A percentile compares a stretch with the other conserved stretches of the same genome.
phyloP scores from a whole-genome alignment of 2,888 invertebrate species.

The Meta bourneti region DNA sequence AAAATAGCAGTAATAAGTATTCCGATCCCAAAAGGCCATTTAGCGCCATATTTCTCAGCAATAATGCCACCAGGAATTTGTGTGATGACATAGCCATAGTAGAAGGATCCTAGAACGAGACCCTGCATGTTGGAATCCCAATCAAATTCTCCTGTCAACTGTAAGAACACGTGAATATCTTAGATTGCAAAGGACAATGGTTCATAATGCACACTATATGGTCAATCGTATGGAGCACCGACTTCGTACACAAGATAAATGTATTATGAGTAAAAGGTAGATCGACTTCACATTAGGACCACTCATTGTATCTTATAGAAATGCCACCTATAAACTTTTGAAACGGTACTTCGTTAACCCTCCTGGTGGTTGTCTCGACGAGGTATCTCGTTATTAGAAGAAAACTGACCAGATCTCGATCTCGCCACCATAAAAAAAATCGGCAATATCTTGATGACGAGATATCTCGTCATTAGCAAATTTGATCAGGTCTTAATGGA shows the following conservation, averaged over 20 bases:
- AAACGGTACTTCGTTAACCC: too few species aligned
- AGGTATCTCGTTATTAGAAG: too few species aligned
- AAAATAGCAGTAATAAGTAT: constrained; percentile 86
- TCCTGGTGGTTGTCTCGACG: too few species aligned
- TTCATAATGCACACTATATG: not conserved
- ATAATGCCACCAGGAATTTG: constrained; percentile 92
- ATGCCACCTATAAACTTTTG: too few species aligned
- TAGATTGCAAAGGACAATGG: not conserved
- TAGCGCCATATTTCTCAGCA: constrained; percentile 91
- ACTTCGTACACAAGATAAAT: not conserved
- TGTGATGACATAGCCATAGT: constrained; percentile 92
- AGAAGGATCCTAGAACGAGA: constrained; percentile 87
- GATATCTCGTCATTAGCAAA: too few species aligned
- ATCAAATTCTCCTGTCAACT: constrained; percentile 69
- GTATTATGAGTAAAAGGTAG: not conserved
- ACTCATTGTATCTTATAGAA: too few species aligned
- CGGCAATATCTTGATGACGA: too few species aligned
- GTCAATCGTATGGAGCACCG: not conserved
- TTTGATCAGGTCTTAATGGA: too few species aligned
- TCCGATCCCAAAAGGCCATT: constrained; percentile 90
- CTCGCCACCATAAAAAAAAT: too few species aligned
- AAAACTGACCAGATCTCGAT: too few species aligned
- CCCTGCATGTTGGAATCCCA: constrained; percentile 91
- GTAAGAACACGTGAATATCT: not conserved
- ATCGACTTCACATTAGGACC: not conserved